phyloP scores from a whole-genome alignment of 2,888 invertebrate species.

The Rapana venosa region DNA sequence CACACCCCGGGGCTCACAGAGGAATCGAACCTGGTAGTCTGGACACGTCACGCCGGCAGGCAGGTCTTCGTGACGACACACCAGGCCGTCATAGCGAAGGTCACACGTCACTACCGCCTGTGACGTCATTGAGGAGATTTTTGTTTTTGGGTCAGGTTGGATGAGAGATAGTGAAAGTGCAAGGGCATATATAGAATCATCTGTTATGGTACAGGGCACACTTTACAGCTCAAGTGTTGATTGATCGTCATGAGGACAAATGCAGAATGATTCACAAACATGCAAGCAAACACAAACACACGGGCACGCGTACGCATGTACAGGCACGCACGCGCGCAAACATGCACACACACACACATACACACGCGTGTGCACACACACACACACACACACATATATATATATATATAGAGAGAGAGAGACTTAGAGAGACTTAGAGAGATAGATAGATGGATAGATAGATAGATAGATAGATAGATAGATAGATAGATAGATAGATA shows the following conservation, averaged over 20 bases:
- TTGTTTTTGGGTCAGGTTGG: no score
- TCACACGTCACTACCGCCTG: constrained; percentile 87
- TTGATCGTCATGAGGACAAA: no score
- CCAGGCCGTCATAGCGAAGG: constrained; percentile 61
- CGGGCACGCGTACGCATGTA: not conserved
- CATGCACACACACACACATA: not conserved
- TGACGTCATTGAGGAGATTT: not conserved
- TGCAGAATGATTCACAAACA: no score
- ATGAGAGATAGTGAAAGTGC: no score
- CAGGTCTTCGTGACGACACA: constrained; percentile 63
- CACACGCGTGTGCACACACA: not conserved
- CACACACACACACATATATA: not conserved
- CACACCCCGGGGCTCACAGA: constrained; percentile 50
- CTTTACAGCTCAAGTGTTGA: no score
- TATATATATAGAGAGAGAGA: not conserved
- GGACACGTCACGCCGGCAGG: constrained; percentile 50
- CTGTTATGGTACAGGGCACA: no score
- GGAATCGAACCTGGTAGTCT: constrained; percentile 55
- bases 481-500: no score
- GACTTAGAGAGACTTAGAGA: no score
- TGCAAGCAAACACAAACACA: no score
- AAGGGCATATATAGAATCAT: no score
- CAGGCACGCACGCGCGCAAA: not conserved
- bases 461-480: no score
- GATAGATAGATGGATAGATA: no score